Evolutionary conservation across 2,113 vertebrate species (phyloP), one percentile per base, ranked within the genome.

Genomic region (Chloroceryle aenea): DNA sequence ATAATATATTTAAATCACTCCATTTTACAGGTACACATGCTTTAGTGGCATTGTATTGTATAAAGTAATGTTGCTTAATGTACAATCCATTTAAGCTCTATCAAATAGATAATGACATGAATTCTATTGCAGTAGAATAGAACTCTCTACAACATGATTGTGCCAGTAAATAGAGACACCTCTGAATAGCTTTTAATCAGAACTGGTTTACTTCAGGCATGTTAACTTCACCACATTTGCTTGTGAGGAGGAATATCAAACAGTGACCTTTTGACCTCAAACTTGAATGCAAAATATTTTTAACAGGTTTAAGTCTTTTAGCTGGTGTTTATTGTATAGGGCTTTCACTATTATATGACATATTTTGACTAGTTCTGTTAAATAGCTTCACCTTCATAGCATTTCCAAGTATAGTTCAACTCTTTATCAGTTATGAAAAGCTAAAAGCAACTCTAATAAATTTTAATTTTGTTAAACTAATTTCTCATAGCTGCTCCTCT

Each of bases 211-310:
- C 21, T 77, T 72, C 72, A 76, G 23, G 27, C 72, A 29, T 21
- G 32, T n/a, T 85, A 74, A 85, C 56, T 75, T 95, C 81, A 34
- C 58, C 55, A 45, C 32, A 36, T 81, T 82, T 93, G 34, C 42
- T 38, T 4, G 6, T 12, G 30, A 93, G 55, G 4, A 93, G 48
- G 72, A 96, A 93, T 68, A 72, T 47, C 75, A 93, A 79, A 85
- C 27, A 74, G 32, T 38, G 83, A 90, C 69, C 85, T 96, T 88
- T 45, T 81, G 69, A 90, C 95, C 85, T 67, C 64, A 52, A 72
- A 14, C 67, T 0, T 58, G 71, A 81, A 91, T 30, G 36, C 32
- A 88, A 93, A 96, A 88, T 92, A 88, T 81, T 93, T 94, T 87
- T 73, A 92, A 72, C 66, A 79, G 43, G 72, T 86, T 94, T 62